Evolutionary conservation across 2,888 invertebrate species (phyloP).

Genomic region (Acronicta aceris): DNA sequence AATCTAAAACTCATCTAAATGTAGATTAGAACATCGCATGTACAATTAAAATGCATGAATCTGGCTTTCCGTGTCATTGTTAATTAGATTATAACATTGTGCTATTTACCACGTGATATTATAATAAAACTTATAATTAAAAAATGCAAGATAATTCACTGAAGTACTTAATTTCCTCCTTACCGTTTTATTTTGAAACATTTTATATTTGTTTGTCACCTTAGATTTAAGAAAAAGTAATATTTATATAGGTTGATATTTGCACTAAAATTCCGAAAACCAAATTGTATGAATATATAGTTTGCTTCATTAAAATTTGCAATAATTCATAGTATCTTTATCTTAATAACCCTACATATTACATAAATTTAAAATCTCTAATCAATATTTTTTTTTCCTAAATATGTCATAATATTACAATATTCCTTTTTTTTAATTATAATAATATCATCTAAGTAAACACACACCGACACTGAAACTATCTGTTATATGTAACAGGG

Average conservation of each 20-base stretch:
- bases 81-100: constrained; percentile 50
- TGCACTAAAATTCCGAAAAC: constrained; percentile 7
- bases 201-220: constrained; percentile 43
- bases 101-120: constrained; percentile 41
- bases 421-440: no score
- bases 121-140: constrained; percentile 43
- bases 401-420: no score
- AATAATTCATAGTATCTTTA: no score
- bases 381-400: no score
- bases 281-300: not conserved
- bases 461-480: constrained; percentile 19
- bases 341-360: no score
- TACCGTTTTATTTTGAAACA: constrained; percentile 37
- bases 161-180: constrained; percentile 76
- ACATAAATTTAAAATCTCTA: no score
- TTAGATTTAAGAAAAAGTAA: constrained; percentile 26
- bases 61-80: constrained; percentile 64
- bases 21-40: constrained; percentile 65
- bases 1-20: constrained; percentile 59
- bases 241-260: constrained; percentile 9
- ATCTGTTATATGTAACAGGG: constrained; percentile 90
- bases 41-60: constrained; percentile 66
- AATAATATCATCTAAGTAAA: constrained; percentile 6
- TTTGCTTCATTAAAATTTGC: no score
- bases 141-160: constrained; percentile 37